These are phyloP conservation scores for Neoitamus cyanurus DNA, from an alignment of 2,888 invertebrate genomes.

Conservation along the genomic window DNA sequence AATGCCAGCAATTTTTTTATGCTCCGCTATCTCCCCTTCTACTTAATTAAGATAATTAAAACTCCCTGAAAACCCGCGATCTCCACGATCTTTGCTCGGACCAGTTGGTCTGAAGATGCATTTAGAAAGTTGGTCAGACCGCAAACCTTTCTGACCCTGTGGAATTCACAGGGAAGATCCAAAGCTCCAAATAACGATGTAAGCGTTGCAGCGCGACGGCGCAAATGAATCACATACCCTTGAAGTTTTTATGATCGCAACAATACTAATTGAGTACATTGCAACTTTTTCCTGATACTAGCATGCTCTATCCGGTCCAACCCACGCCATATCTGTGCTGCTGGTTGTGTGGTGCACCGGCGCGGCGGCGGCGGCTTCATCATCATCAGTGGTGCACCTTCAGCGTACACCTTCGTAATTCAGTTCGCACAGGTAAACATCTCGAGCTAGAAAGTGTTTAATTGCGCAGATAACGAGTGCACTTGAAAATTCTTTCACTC, in stretches of 20 bases:
- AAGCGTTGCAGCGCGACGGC: no score
- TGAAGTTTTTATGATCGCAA: slow-evolving; percentile 8
- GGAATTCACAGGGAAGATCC: not conserved
- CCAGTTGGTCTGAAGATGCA: not conserved
- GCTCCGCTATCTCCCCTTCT: not conserved
- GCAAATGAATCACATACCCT: slow-evolving; percentile 10
- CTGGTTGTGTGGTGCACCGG: no score
- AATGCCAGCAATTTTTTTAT: not conserved
- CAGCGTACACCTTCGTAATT: not conserved
- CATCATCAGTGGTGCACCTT: not conserved
- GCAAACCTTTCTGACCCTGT: not conserved
- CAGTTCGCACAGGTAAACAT: slow-evolving; percentile 28
- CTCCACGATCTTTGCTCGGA: not conserved
- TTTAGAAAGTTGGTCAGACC: not conserved
- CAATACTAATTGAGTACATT: slow-evolving; percentile 16
- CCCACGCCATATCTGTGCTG: not conserved
- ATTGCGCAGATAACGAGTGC: slow-evolving; percentile 23
- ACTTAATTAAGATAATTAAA: not conserved
- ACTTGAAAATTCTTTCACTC: slow-evolving; percentile 40
- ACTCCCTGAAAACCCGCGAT: not conserved
- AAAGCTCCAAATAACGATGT: not conserved
- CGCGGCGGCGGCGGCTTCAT: not conserved
- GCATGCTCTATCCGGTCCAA: not conserved
- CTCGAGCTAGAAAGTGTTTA: slow-evolving; percentile 37
- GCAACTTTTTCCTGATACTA: not conserved